Evolutionary conservation across 2,888 invertebrate species (phyloP), one percentile per base, ranked within the genome.

Genomic region (Thereva nobilitata): DNA sequence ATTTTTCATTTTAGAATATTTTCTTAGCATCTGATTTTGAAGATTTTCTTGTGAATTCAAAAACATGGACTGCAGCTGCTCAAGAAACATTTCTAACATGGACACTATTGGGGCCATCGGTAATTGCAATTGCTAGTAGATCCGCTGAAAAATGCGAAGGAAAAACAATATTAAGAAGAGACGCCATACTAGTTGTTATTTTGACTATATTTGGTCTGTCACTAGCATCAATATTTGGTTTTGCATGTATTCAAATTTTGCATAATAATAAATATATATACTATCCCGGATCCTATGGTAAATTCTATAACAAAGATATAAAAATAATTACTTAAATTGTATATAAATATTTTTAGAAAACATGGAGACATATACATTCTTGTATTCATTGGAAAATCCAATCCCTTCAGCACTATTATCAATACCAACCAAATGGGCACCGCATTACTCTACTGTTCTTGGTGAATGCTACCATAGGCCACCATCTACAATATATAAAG

Each of bases 21-120:
- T 92, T 93, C 77, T 86, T 90, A 0, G 89, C 90, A 72, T 91
- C 91, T 4, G 87, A 89, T 45, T 93, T 93, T 88, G 86, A 85
- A 72, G 93, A 93, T 76, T 93, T 94, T 80, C 91, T 95, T 77
- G 84, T 90, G 53, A 93, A 93, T 76, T 84, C 84, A 9, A 81
- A 91, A 88, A 89, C 93, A 72, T 95, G 95, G 95, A 85, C 91
- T 37, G 92, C 94, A 0, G 95, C 95, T 0, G 90, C 92, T 12
- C 90, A 93, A 76, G 95, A 95, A 80, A 89, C 89, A 0, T 95
- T 95, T 77, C 84, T 94, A 61, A 92, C 92, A 0, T 93, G 95
- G 95, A 93, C 93, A 1, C 79, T 94, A 6, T 82, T 94, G 35
- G 81, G 81, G 0, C 75, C 78, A 38, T 81, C 81, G 2, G 77